Conservation (phyloP, 2,797 vertebrate genomes). For the Odontamblyopus lacepedii region DNA sequence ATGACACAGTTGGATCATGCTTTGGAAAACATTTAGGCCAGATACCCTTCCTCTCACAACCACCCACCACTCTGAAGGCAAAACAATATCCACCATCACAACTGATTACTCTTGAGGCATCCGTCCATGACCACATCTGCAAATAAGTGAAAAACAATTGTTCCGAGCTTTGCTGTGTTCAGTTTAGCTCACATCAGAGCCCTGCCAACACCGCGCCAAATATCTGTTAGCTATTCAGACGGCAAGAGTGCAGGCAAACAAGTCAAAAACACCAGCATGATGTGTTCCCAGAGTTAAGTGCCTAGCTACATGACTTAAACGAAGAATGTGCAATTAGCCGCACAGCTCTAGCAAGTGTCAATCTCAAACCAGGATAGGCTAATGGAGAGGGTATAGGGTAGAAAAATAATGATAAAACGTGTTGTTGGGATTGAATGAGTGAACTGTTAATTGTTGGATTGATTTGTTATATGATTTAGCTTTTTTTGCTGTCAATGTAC, state of each 20-base stretch:
- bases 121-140: slow-evolving; percentile 34
- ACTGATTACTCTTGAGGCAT: background rate
- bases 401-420: too few species aligned
- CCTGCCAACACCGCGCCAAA: slow-evolving; percentile 26
- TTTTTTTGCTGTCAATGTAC: too few species aligned
- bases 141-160: slow-evolving; percentile 31
- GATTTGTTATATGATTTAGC: too few species aligned
- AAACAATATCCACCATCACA: background rate
- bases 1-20: too few species aligned
- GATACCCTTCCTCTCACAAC: too few species aligned
- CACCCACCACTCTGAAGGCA: too few species aligned
- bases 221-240: slow-evolving; percentile 58
- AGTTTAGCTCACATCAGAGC: slow-evolving; percentile 39
- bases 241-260: slow-evolving; percentile 39
- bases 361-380: slow-evolving; percentile 34
- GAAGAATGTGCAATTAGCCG: slow-evolving; percentile 57
- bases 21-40: too few species aligned
- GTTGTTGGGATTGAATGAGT: too few species aligned
- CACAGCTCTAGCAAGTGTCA: slow-evolving; percentile 35
- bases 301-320: slow-evolving; percentile 52
- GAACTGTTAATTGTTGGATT: too few species aligned
- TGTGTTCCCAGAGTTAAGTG: slow-evolving; percentile 70
- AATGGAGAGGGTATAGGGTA: slow-evolving; percentile 16
- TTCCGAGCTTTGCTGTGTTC: slow-evolving; percentile 31
- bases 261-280: slow-evolving; percentile 48